Evolutionary conservation across 2,113 vertebrate species (phyloP).

Genomic region (Ptyas mucosa): DNA sequence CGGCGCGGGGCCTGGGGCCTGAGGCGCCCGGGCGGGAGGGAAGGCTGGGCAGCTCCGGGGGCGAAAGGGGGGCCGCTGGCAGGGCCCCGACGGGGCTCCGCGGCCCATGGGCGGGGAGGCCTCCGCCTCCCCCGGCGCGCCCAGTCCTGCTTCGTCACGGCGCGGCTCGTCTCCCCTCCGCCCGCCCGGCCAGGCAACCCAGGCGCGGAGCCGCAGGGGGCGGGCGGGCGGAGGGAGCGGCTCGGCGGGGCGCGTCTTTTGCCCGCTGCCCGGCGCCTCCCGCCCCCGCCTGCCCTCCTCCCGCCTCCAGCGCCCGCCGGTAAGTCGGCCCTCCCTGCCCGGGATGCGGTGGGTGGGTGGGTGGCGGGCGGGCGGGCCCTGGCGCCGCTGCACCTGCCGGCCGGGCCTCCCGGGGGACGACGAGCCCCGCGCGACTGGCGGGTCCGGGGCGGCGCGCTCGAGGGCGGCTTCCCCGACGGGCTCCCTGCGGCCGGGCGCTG

Average conservation of each 20-base stretch:
- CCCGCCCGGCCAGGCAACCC: neutral
- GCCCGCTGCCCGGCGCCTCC: neutral
- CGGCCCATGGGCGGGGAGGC: neutral
- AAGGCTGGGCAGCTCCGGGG: no score
- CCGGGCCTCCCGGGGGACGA: neutral
- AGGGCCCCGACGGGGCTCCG: no score
- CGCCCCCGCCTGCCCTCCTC: neutral
- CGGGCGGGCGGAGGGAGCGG: neutral
- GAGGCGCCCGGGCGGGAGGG: no score
- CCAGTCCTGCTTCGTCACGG: neutral
- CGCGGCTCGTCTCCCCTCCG: neutral
- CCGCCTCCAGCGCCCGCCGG: neutral
- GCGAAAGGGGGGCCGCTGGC: no score
- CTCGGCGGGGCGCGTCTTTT: neutral
- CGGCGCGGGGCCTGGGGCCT: neutral
- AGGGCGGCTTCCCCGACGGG: neutral
- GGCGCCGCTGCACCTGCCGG: no score
- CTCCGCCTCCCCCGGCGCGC: neutral
- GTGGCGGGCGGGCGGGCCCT: no score
- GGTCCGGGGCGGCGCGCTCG: neutral
- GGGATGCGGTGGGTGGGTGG: neutral
- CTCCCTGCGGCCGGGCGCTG: neutral
- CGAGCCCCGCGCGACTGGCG: fast-evolving
- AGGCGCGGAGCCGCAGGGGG: neutral
- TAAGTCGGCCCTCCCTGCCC: neutral